Evolutionary conservation across 2,797 vertebrate species (phyloP).

Genomic region (Mormyrus hasselquistii): DNA sequence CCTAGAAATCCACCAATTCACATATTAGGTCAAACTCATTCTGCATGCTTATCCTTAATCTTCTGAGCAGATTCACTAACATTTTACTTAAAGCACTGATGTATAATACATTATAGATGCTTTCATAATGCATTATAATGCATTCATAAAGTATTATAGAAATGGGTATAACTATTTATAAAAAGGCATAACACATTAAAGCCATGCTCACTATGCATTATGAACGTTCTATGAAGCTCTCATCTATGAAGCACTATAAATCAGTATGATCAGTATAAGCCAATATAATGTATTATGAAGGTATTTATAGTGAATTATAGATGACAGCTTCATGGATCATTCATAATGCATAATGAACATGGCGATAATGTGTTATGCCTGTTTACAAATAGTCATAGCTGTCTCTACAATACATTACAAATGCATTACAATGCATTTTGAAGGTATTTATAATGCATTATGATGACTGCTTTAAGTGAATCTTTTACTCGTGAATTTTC

Average conservation of each 20-base stretch:
- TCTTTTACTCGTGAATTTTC: conserved; percentile 22
- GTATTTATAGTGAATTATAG: neutral
- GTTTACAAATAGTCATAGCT: neutral
- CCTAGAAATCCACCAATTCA: neutral
- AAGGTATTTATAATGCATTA: neutral
- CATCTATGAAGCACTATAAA: neutral
- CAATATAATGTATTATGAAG: neutral
- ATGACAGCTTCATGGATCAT: neutral
- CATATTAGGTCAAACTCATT: neutral
- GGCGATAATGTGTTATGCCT: neutral
- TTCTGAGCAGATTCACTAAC: neutral
- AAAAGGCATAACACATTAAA: neutral
- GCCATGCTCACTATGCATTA: neutral
- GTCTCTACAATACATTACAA: neutral
- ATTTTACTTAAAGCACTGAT: neutral
- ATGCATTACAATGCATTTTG: neutral
- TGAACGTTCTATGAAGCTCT: neutral
- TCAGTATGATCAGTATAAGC: neutral
- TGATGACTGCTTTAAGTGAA: neutral
- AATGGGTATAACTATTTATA: neutral
- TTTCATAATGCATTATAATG: neutral
- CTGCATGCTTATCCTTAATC: conserved; percentile 22
- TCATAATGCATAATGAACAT: neutral
- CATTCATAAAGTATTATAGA: neutral
- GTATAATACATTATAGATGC: neutral